phyloP scores from a whole-genome alignment of 2,888 invertebrate genomes.

The Ashinkailepas kermadecensis region DNA sequence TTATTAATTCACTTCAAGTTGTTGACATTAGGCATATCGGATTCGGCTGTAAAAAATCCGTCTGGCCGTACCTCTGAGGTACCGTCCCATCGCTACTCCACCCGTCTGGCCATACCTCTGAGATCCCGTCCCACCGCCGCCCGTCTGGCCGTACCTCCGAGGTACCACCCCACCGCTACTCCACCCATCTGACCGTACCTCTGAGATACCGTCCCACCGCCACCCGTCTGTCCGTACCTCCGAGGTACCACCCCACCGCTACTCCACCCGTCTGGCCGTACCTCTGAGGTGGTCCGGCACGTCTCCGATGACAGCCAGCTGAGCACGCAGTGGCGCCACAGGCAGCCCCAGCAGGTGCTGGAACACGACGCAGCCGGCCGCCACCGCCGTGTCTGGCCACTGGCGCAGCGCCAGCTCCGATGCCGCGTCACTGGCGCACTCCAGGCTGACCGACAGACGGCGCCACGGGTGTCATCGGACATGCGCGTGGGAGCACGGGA shows the following conservation, averaged over 20 bases:
- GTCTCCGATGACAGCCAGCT: neutral
- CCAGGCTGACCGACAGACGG: neutral
- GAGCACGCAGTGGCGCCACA: neutral
- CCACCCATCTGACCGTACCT: neutral
- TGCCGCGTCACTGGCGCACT: neutral
- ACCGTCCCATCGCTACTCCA: too few relatives aligned
- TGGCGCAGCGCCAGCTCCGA: neutral
- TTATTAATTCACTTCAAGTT: too few relatives aligned
- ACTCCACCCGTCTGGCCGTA: neutral
- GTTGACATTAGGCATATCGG: too few relatives aligned
- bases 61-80: too few relatives aligned
- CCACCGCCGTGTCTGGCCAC: neutral
- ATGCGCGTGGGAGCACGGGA: too few relatives aligned
- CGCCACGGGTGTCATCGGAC: too few relatives aligned
- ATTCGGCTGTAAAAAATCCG: too few relatives aligned
- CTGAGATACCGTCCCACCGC: neutral
- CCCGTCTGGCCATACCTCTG: neutral
- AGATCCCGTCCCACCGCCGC: too few relatives aligned
- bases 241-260: too few relatives aligned
- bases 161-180: too few relatives aligned
- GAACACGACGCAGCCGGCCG: neutral
- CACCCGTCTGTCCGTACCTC: too few relatives aligned
- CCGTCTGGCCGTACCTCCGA: too few relatives aligned
- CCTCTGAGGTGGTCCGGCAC: neutral
- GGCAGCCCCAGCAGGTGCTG: constrained; percentile 5